Conservation (phyloP, 2,888 invertebrate genomes). For the Palloptera scutellata region DNA sequence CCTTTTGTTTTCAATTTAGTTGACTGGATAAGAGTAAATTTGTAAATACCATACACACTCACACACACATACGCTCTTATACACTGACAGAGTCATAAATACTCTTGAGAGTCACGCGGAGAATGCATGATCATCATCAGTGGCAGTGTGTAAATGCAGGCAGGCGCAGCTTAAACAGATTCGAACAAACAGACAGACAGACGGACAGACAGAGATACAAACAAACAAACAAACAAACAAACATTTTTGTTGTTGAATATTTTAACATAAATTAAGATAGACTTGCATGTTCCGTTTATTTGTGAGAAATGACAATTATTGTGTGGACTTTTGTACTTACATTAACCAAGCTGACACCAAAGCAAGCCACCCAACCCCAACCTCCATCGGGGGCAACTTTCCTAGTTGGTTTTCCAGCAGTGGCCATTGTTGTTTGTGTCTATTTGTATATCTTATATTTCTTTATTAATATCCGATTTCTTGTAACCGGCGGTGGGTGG, state of each 20-base stretch:
- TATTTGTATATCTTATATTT: slow-evolving; percentile 13
- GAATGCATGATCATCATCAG: neutral
- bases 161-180: neutral
- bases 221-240: too few species aligned
- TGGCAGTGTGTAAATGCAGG: too few species aligned
- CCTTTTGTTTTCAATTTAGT: neutral
- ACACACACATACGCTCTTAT: neutral
- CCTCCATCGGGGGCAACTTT: slow-evolving; percentile 86
- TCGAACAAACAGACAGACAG: neutral
- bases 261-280: too few species aligned
- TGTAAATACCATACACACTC: neutral
- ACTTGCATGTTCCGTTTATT: too few species aligned
- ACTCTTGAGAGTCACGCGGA: neutral
- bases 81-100: neutral
- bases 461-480: slow-evolving; percentile 12
- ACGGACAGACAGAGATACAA: neutral
- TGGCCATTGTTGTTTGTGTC: neutral
- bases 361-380: slow-evolving; percentile 88
- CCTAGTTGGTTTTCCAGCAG: slow-evolving; percentile 55
- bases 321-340: slow-evolving; percentile 68
- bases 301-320: too few species aligned
- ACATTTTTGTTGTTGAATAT: too few species aligned
- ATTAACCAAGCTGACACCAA: slow-evolving; percentile 84
- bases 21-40: neutral
- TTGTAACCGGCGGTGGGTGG: neutral